Percentiles rank a stretch among this genome's conserved stretches.
Evolutionary conservation across 2,888 invertebrate species (phyloP).

Genomic region (Xanthia togata): DNA sequence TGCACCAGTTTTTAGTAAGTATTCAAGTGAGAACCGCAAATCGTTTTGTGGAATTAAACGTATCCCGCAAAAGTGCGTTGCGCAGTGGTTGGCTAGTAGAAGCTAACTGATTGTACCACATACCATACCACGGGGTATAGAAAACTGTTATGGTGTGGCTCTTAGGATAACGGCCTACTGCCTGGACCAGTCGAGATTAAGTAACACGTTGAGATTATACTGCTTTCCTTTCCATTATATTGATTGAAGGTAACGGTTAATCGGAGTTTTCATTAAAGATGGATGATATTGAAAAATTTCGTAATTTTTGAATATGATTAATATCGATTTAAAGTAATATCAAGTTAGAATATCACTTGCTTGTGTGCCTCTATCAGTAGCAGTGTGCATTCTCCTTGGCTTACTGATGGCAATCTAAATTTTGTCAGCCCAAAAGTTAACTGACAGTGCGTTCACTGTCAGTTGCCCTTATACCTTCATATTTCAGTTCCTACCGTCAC

Average conservation of each 20-base stretch:
- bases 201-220: constrained; percentile 56
- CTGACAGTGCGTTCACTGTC: not conserved
- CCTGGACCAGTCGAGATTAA: constrained; percentile 59
- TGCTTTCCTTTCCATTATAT: constrained; percentile 39
- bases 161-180: constrained; percentile 75
- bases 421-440: not conserved
- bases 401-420: not conserved
- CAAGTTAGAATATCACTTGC: too few relatives aligned
- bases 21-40: constrained; percentile 46
- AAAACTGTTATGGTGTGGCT: constrained; percentile 75
- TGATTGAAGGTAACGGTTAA: constrained; percentile 43
- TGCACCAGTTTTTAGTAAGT: constrained; percentile 27
- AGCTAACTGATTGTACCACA: constrained; percentile 76
- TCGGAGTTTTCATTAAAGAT: not conserved
- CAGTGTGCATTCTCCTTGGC: not conserved
- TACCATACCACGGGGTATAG: constrained; percentile 70
- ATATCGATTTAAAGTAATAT: not conserved
- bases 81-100: constrained; percentile 63
- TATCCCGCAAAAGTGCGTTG: constrained; percentile 67
- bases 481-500: too few relatives aligned
- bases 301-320: not conserved
- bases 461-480: too few relatives aligned
- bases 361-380: not conserved
- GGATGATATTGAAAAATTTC: not conserved
- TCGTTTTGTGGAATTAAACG: constrained; percentile 54